Evolutionary conservation across 1,140 invertebrate species (phyloP), one percentile per base, ranked within the genome.

Genomic region (Drosophila repleta): DNA sequence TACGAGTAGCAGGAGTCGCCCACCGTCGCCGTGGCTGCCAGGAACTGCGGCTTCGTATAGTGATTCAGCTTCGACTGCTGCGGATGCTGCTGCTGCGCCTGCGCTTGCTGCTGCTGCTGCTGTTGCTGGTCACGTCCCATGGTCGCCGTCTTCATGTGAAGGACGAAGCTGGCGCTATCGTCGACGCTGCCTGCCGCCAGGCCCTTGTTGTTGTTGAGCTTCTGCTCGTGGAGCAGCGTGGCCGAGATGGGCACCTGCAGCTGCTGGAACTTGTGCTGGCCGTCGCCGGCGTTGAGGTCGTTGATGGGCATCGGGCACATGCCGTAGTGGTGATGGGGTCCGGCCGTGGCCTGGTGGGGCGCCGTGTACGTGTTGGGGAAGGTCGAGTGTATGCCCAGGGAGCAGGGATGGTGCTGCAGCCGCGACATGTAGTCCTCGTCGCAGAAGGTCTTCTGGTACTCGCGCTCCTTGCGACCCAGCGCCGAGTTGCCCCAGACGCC

Each of bases 381-480:
- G 92, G 94, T 90, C 88, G 94, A 90, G 76, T 93, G 92, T 84
- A 92, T 89, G 92, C 92, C 76, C 93, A 93, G 90, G 67, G 93
- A 93, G 87, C 94, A 94, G 68, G 94, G 93, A 72, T 90, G 90
- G 52, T 94, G 93, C 62, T 93, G 93, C 58, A 93, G 93, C 57
- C 90, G 77, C n/a, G 96, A 94, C 84, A 96, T 96, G 91, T 96
- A 96, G 65, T 97, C 96, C 80, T 97, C 96, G n/a, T 96, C 96
- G 35, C 95, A 96, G 90, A 96, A 96, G 2, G 96, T 96, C 92
- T 97, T 97, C 87, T 97, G 96, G 83, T 97, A 97, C 82, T 97
- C 96, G 63, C 96, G 95, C 87, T 97, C 96, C 82, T 97, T 97
- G 13, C 96, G 93, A 10, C 94, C 95, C 64, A 96, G 94, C 1